phyloP scores from a whole-genome alignment of 30 jellyfish, hydroid and myxozoan genomes.

The Aurelia coerulea region DNA sequence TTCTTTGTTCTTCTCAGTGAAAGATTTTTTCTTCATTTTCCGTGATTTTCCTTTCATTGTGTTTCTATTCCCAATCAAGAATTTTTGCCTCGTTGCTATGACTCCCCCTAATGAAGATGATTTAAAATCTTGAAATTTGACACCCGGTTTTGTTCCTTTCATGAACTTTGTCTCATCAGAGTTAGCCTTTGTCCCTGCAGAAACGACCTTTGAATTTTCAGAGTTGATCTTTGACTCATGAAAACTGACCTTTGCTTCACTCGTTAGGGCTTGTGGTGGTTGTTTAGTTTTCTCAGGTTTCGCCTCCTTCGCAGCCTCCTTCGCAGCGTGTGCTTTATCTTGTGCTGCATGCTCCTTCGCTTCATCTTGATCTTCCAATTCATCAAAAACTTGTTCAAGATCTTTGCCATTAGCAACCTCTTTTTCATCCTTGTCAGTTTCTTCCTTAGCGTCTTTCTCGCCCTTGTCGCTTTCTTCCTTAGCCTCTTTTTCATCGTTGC shows the following conservation, averaged over 20 bases:
- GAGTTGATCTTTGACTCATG: background rate
- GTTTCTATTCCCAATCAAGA: background rate
- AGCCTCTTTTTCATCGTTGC: conserved; percentile 44
- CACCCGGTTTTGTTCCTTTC: background rate
- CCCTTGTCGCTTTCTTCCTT: conserved; percentile 7
- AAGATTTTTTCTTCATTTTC: no score
- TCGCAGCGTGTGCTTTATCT: background rate
- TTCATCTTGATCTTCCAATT: conserved; percentile 28
- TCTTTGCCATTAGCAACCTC: conserved; percentile 52
- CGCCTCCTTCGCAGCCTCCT: background rate
- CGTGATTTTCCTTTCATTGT: background rate
- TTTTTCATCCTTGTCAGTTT: conserved; percentile 18
- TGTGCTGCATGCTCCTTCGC: conserved; percentile 45
- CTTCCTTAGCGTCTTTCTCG: background rate
- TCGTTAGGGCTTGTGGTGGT: conserved; percentile 26
- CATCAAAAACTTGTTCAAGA: conserved; percentile 54
- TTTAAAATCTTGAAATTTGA: background rate
- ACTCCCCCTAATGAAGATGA: conserved; percentile 2
- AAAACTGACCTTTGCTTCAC: conserved; percentile 20
- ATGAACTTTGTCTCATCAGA: background rate
- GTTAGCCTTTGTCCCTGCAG: no score
- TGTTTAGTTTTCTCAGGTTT: background rate
- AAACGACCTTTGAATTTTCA: no score
- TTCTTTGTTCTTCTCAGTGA: background rate
- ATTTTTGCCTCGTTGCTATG: conserved; percentile 39